Conservation (phyloP, 2,113 vertebrate species). For the Bubalus kerabau region DNA sequence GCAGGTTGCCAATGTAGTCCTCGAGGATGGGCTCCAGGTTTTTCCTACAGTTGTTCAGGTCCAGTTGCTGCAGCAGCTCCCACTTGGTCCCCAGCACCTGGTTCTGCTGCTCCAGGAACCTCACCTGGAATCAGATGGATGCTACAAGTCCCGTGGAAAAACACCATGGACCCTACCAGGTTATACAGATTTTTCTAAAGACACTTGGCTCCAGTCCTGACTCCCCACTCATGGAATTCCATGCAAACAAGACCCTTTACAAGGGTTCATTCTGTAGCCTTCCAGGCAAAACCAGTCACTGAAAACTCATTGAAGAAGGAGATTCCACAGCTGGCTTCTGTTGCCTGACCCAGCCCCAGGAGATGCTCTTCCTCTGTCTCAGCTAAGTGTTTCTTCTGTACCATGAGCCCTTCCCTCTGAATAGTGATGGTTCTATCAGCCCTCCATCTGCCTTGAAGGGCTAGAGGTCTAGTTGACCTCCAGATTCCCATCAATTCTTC, state of each 20-base stretch:
- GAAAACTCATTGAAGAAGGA: not conserved
- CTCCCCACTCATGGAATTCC: not conserved
- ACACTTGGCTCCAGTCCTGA: not conserved
- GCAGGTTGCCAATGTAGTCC: slow-evolving; percentile 82
- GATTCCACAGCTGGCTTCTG: not conserved
- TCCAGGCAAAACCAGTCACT: not conserved
- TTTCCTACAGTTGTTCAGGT: slow-evolving; percentile 46
- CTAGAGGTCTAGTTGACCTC: not conserved
- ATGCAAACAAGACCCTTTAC: not conserved
- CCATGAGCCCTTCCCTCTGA: not conserved
- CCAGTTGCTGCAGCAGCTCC: slow-evolving; percentile 64
- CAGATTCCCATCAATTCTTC: not conserved
- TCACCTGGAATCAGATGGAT: slow-evolving; percentile 40
- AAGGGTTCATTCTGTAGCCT: not conserved
- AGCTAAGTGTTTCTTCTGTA: not conserved
- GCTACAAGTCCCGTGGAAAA: fast-evolving
- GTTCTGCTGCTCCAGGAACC: slow-evolving; percentile 71
- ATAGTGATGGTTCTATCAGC: not conserved
- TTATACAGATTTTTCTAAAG: not conserved
- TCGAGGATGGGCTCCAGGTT: slow-evolving; percentile 84
- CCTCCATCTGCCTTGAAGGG: not conserved
- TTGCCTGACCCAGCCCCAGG: not conserved
- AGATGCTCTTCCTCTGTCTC: not conserved
- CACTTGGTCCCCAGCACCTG: slow-evolving; percentile 70
- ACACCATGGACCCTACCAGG: not conserved